Percentiles rank a stretch among this genome's conserved stretches.
phyloP scores from a whole-genome alignment of 2,113 vertebrate species.

The Chrysochloris asiatica region DNA sequence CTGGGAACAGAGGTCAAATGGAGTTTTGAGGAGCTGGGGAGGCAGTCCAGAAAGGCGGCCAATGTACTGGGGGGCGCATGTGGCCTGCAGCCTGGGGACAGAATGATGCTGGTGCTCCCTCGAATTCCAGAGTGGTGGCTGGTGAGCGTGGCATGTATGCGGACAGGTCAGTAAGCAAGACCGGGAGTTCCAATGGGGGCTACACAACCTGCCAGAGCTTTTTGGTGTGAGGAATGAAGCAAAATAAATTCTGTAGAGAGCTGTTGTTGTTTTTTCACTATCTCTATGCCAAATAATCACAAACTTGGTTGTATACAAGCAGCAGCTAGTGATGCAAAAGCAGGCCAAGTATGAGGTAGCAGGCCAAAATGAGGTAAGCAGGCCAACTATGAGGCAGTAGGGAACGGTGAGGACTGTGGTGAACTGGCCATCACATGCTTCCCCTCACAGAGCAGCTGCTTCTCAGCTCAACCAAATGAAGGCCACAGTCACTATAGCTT shows the following conservation, averaged over 20 bases:
- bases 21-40: slow-evolving; percentile 83
- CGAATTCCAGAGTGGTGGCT: slow-evolving; percentile 85
- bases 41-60: slow-evolving; percentile 81
- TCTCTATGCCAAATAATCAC: not conserved
- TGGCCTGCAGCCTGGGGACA: slow-evolving; percentile 79
- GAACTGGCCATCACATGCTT: not conserved
- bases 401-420: not conserved
- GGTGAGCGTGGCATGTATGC: slow-evolving; percentile 78
- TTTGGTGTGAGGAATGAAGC: not conserved
- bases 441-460: no score
- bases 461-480: not conserved
- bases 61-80: slow-evolving; percentile 76
- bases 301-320: not conserved
- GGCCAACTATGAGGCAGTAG: not conserved
- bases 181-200: not conserved
- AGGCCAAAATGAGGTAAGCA: not conserved
- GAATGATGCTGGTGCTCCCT: slow-evolving; percentile 77
- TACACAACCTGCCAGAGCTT: not conserved
- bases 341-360: not conserved
- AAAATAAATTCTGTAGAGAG: not conserved
- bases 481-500: not conserved
- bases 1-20: slow-evolving; percentile 81
- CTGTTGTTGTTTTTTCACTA: not conserved
- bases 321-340: not conserved
- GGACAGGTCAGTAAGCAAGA: slow-evolving; percentile 76